Evolutionary conservation across 2,113 vertebrate genomes (phyloP), one percentile per base, ranked within the genome.

Genomic region (Dromaius novaehollandiae): DNA sequence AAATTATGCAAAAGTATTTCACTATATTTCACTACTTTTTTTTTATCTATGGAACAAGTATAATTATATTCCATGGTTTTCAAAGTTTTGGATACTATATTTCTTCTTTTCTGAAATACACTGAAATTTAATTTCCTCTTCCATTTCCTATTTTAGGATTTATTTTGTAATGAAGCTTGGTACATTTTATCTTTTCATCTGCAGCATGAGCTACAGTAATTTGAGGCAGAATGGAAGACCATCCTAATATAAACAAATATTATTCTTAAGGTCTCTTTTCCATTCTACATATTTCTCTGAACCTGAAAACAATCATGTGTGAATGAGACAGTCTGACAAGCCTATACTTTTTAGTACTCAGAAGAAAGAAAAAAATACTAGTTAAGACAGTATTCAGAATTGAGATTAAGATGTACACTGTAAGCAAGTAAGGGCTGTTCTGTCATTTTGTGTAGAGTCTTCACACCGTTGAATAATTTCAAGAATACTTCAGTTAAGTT

Each of bases 71-170:
- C 22, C 2, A 11, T 34, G 3, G 7, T 22, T 93, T 92, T 87
- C 42, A 44, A 76, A 44, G 18, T 21, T 91, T 83, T 86, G 86
- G 19, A 92, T 69, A 42, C 7, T 63, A 10, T 58, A 74, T 6
- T 64, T 89, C 32, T 87, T 76, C 19, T 46, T 30, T 79, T 94
- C 40, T 93, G 40, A 90, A 88, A 51, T 42, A 66, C 34, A 55
- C 19, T 55, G 42, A 68, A 90, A 92, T 51, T 75, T 88, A 94
- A 95, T 94, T 97, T 96, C 82, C 82, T 86, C 28, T 86, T 85
- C 53, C 14, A 80, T 85, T 91, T 93, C 82, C 28, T 84, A 68
- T 90, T 90, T 94, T 91, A 81, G 63, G 70, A 78, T 86, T 92
- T 78, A 55, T 88, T 95, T 90, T 90, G 68, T 93, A 95, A 83